Percentiles rank a stretch among this genome's conserved stretches.
These are phyloP conservation scores for Aphrophora alni DNA, from an alignment of 2,888 invertebrate species.

Conservation along the genomic window DNA sequence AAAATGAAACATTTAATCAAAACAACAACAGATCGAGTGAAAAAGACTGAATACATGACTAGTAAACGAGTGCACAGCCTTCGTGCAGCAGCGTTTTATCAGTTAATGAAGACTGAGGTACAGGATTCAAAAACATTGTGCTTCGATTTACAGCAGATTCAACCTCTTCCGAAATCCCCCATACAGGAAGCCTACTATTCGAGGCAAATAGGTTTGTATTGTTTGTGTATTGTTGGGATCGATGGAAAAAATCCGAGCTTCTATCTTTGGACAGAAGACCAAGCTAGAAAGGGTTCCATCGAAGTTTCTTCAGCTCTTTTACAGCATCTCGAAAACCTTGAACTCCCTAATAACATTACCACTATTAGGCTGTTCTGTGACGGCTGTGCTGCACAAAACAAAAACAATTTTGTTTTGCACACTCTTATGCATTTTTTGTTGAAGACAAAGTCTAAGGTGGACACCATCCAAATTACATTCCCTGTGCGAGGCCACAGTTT, in stretches of 20 bases:
- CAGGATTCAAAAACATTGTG: neutral
- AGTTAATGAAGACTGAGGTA: neutral
- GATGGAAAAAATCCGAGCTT: neutral
- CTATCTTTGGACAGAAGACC: slow-evolving; percentile 20
- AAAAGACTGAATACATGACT: too few relatives aligned
- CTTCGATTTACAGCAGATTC: slow-evolving; percentile 12
- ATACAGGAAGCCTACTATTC: slow-evolving; percentile 14
- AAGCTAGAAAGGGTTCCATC: neutral
- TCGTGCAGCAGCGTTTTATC: neutral
- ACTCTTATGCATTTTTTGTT: neutral
- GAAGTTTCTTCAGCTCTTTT: slow-evolving; percentile 7
- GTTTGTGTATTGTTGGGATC: neutral
- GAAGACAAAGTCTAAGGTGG: neutral
- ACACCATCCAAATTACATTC: neutral
- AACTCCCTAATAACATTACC: neutral
- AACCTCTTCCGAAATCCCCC: neutral
- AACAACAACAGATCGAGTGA: too few relatives aligned
- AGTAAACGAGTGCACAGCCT: too few relatives aligned
- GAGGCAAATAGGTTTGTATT: neutral
- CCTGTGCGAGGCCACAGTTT: neutral
- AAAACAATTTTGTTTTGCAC: slow-evolving; percentile 7
- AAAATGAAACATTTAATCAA: neutral
- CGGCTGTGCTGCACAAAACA: slow-evolving; percentile 4
- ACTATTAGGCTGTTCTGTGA: slow-evolving; percentile 12
- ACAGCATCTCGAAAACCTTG: neutral